Percentiles rank a stretch among this genome's conserved stretches.
These are phyloP conservation scores for Vireo griseus DNA, from an alignment of 2,797 vertebrate species.

Conservation along the genomic window DNA sequence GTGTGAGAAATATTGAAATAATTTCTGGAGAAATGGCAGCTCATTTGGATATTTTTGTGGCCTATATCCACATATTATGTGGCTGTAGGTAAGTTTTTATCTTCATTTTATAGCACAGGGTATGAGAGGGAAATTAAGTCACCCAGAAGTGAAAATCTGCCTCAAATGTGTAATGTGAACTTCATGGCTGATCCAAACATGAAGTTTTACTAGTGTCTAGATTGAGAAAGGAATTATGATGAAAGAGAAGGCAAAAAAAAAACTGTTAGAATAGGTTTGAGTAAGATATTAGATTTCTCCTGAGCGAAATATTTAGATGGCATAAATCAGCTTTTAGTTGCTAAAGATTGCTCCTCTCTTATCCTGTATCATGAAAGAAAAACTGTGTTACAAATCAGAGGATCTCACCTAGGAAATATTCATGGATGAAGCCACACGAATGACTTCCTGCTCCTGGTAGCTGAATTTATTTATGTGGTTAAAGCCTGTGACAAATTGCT, in stretches of 20 bases:
- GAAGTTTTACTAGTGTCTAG: background rate
- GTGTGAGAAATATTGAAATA: background rate
- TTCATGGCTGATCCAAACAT: background rate
- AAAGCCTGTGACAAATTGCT: background rate
- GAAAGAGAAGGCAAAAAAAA: background rate
- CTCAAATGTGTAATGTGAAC: background rate
- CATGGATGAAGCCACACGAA: background rate
- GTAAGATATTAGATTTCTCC: background rate
- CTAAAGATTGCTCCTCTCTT: background rate
- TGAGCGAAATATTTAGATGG: background rate
- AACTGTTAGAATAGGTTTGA: background rate
- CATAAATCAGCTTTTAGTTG: background rate
- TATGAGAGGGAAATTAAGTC: background rate
- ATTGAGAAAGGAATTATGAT: background rate
- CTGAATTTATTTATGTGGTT: background rate
- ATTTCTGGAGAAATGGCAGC: background rate
- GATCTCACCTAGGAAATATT: background rate
- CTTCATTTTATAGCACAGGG: background rate
- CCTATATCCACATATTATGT: background rate
- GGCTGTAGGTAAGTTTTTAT: background rate
- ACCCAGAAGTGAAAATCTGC: background rate
- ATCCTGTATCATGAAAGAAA: background rate
- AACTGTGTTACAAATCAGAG: background rate
- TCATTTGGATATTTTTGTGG: background rate
- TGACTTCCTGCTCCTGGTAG: background rate